phyloP scores from a whole-genome alignment of 2,888 invertebrate species.

The Nesidiocoris tenuis region DNA sequence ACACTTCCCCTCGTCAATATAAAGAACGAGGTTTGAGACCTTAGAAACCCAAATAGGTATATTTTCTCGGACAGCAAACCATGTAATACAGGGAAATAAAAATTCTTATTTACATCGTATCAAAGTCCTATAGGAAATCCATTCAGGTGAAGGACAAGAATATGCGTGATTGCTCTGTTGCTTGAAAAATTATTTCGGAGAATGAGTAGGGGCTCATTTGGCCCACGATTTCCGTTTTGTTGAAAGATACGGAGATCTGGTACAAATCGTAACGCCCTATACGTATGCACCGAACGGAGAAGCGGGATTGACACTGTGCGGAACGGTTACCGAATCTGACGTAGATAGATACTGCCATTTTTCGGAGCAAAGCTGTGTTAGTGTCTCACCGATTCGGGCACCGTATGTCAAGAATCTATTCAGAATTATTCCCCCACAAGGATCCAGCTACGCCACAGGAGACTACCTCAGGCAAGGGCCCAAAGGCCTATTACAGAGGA shows the following conservation, averaged over 20 bases:
- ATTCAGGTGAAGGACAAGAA: too few species aligned
- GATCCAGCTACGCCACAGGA: not conserved
- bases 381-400: slow-evolving; percentile 8
- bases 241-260: slow-evolving; percentile 32
- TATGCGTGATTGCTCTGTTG: too few species aligned
- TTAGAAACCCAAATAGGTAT: slow-evolving; percentile 20
- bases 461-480: slow-evolving; percentile 14
- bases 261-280: slow-evolving; percentile 26
- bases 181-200: too few species aligned
- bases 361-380: slow-evolving; percentile 15
- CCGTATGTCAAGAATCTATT: slow-evolving; percentile 32
- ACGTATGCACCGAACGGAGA: slow-evolving; percentile 4
- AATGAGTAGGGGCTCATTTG: not conserved
- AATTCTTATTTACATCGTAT: too few species aligned
- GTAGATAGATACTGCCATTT: slow-evolving; percentile 25
- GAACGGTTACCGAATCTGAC: slow-evolving; percentile 34
- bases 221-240: too few species aligned
- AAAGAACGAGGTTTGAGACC: too few species aligned
- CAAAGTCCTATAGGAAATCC: too few species aligned
- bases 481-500: too few species aligned
- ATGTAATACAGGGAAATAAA: too few species aligned
- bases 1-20: too few species aligned
- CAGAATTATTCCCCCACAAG: slow-evolving; percentile 13
- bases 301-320: slow-evolving; percentile 24
- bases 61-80: not conserved